Base-by-base conservation (phyloP, 2,797 vertebrate species). In the Catharus ustulatus region DNA sequence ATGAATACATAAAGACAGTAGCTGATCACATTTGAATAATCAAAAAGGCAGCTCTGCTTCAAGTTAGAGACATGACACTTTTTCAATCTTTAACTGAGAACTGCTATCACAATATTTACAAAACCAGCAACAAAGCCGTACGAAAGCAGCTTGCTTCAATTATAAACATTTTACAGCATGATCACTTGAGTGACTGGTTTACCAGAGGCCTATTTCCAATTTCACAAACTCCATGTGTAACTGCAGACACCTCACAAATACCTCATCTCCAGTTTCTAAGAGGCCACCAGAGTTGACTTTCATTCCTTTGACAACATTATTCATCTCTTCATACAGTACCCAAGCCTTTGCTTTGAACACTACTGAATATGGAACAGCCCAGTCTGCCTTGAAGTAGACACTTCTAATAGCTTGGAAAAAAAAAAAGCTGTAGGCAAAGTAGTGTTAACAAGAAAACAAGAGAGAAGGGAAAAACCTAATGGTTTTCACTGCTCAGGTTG, bases 341-440 rank as follows among this genome's bases (percentile, higher is more conserved):
- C 34, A 13, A 92, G 34, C 30, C 15, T 84, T 67, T 3, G 3
- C 79, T 94, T 83, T 86, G 49, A 92, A 84, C 62, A 43, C 52
- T 59, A 69, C 51, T 92, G 91, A 92, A 85, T 93, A 92, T 54
- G 69, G 21, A 94, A 87, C 2, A 92, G 69, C 59, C 55, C 51
- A 54, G 68, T 40, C 78, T 91, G 75, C 82, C 89, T 91, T 87
- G 76, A 86, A 93, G 88, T 23, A 92, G 46, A 38, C 67, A 91
- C 29, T n/a, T 90, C 69, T 73, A 83, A 89, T 66, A 88, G 69
- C 69, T n/a, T 88, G 38, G 11, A 79, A 94, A 90, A 96, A 0
- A 0, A 93, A 90, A 91, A 45, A 90, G 80, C 85, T 84, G 62
- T 23, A 88, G 80, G 87, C 82, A 86, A 96, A 90, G 59, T 8